Conservation (phyloP, 30 jellyfish, hydroid and myxozoan genomes). For the Aurelia coerulea region DNA sequence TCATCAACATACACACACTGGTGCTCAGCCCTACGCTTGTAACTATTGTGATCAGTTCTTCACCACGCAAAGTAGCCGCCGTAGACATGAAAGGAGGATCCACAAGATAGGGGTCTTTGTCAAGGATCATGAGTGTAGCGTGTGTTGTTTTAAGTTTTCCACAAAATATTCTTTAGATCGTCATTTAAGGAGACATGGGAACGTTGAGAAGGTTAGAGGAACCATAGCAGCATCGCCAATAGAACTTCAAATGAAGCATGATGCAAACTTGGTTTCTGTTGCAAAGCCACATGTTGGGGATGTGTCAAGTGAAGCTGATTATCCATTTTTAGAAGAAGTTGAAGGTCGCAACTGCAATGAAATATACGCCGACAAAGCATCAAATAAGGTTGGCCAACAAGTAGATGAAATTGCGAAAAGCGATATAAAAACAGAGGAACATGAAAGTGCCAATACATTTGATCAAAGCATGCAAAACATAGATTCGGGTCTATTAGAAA, state of each 20-base stretch:
- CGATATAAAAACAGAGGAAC: no score
- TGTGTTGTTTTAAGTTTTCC: constrained; percentile 3
- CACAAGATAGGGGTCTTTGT: not conserved
- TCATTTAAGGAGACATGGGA: constrained; percentile 8
- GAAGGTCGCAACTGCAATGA: no score
- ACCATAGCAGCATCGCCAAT: no score
- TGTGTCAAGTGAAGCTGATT: no score
- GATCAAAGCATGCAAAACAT: not conserved
- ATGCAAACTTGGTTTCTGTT: no score
- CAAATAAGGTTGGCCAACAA: no score
- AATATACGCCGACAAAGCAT: no score
- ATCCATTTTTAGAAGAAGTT: no score
- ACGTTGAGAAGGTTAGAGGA: not conserved
- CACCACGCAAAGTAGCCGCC: constrained; percentile 48
- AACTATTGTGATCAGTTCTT: constrained; percentile 16
- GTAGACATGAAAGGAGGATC: constrained; percentile 20
- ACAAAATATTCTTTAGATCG: not conserved
- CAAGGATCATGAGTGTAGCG: constrained; percentile 1
- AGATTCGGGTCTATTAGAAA: not conserved
- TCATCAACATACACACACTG: constrained; percentile 40
- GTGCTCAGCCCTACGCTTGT: constrained; percentile 38
- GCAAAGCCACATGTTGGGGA: no score
- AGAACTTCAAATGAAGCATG: no score
- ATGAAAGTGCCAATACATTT: no score
- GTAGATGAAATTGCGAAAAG: no score